Percentiles rank a stretch among this genome's conserved stretches.
Evolutionary conservation across 2,888 invertebrate genomes (phyloP).

Genomic region (Megalurothrips usitatus): DNA sequence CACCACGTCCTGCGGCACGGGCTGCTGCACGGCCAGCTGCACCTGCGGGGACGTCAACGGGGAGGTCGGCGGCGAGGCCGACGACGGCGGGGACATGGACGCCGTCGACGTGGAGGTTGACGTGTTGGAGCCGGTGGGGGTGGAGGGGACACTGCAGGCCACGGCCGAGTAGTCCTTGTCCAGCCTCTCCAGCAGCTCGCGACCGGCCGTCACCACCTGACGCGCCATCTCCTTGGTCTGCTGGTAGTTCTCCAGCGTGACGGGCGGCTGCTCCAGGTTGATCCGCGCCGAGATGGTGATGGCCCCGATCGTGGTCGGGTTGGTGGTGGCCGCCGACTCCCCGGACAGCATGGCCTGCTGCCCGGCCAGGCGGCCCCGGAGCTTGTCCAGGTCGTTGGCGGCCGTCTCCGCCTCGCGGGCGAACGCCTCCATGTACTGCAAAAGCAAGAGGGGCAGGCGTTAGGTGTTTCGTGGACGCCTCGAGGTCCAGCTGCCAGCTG

Average conservation of each 20-base stretch:
- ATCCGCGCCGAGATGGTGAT: slow-evolving; percentile 15
- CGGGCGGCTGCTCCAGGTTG: slow-evolving; percentile 24
- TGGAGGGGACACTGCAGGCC: slow-evolving; percentile 27
- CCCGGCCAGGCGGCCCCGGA: slow-evolving; percentile 54
- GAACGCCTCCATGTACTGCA: slow-evolving; percentile 63
- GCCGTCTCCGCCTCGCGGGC: slow-evolving; percentile 55
- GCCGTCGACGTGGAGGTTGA: too few relatives aligned
- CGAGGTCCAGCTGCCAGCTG: too few relatives aligned
- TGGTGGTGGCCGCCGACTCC: slow-evolving; percentile 19
- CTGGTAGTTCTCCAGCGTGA: slow-evolving; percentile 24
- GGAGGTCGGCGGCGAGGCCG: too few relatives aligned
- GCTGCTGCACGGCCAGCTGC: slow-evolving; percentile 30
- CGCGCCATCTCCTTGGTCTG: neutral
- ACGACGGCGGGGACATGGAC: too few relatives aligned
- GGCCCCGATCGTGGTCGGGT: slow-evolving; percentile 21
- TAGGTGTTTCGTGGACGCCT: too few relatives aligned
- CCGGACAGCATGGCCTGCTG: slow-evolving; percentile 20
- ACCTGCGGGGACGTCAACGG: neutral
- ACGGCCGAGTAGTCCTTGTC: slow-evolving; percentile 35
- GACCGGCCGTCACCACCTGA: slow-evolving; percentile 42
- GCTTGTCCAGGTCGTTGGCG: slow-evolving; percentile 56
- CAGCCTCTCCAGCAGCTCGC: slow-evolving; percentile 44
- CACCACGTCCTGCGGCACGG: slow-evolving; percentile 53
- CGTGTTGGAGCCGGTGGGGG: neutral
- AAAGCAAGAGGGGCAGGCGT: too few relatives aligned